phyloP scores from a whole-genome alignment of 2,888 invertebrate species.

The Hypsopygia costalis region DNA sequence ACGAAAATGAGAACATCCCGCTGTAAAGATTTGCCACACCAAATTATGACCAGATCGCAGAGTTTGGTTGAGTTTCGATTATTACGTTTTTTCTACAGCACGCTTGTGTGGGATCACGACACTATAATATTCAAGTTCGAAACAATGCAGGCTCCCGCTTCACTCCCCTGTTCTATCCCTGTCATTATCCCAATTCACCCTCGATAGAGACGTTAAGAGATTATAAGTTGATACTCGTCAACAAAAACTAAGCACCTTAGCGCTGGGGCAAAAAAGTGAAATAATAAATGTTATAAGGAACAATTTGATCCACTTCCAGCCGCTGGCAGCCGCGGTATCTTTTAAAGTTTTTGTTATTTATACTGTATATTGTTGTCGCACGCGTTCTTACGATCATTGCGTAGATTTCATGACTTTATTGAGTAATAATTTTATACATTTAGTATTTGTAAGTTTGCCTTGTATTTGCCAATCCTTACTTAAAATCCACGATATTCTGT shows the following conservation, averaged over 20 bases:
- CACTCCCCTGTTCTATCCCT: constrained; percentile 30
- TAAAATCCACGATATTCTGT: background rate
- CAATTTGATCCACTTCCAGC: constrained; percentile 26
- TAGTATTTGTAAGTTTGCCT: background rate
- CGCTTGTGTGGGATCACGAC: background rate
- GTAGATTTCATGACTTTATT: background rate
- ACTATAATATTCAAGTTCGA: background rate
- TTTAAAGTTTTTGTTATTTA: constrained; percentile 15
- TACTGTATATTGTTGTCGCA: constrained; percentile 12
- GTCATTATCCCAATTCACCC: constrained; percentile 57
- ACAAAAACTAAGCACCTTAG: constrained; percentile 27
- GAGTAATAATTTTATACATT: background rate
- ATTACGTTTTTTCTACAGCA: too few relatives aligned
- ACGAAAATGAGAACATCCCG: too few relatives aligned
- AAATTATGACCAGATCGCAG: too few relatives aligned
- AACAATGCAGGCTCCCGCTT: constrained; percentile 20
- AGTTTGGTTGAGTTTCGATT: too few relatives aligned
- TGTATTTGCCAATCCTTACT: background rate
- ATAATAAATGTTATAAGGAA: constrained; percentile 25
- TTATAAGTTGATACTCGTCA: constrained; percentile 23
- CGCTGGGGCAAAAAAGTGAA: constrained; percentile 20
- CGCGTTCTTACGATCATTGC: constrained; percentile 12
- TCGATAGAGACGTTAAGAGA: constrained; percentile 55
- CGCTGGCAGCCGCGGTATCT: constrained; percentile 13
- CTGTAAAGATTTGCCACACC: too few relatives aligned